phyloP scores from a whole-genome alignment of 2,113 vertebrate genomes.

The Progne subis region DNA sequence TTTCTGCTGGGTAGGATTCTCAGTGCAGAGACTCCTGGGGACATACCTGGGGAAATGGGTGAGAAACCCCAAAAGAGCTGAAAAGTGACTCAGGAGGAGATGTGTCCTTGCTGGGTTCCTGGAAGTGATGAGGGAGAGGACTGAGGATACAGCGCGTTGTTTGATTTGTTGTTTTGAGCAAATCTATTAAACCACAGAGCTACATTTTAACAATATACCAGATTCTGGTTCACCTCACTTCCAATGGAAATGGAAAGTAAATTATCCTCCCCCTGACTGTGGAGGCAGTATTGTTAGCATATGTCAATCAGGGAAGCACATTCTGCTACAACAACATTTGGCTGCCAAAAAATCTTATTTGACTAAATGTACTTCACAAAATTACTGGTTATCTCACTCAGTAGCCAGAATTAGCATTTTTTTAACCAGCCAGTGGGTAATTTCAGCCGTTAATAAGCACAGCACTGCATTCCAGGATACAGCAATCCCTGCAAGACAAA shows the following conservation, averaged over 20 bases:
- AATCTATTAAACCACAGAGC: neutral
- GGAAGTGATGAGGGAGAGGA: neutral
- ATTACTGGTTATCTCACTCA: slow-evolving; percentile 22
- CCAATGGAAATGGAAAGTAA: slow-evolving; percentile 64
- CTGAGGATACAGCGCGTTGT: accelerated
- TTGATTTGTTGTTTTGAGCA: neutral
- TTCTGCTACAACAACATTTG: slow-evolving; percentile 43
- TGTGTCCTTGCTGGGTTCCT: neutral
- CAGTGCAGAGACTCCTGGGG: neutral
- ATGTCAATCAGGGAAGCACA: slow-evolving; percentile 57
- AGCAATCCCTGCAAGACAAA: neutral
- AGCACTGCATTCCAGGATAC: neutral
- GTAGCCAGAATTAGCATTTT: neutral
- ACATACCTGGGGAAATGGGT: neutral
- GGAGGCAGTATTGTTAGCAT: slow-evolving; percentile 60
- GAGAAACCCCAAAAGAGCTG: neutral
- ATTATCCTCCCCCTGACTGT: slow-evolving; percentile 45
- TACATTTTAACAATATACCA: neutral
- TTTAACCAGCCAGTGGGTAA: slow-evolving; percentile 2
- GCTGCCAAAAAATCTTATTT: slow-evolving; percentile 49
- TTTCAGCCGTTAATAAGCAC: slow-evolving; percentile 10
- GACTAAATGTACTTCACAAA: slow-evolving; percentile 34
- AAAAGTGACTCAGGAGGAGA: neutral
- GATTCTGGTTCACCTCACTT: slow-evolving; percentile 51
- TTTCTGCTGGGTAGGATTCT: neutral